Conservation (phyloP, 1,140 invertebrate species). For the Archivesica marissinica region DNA sequence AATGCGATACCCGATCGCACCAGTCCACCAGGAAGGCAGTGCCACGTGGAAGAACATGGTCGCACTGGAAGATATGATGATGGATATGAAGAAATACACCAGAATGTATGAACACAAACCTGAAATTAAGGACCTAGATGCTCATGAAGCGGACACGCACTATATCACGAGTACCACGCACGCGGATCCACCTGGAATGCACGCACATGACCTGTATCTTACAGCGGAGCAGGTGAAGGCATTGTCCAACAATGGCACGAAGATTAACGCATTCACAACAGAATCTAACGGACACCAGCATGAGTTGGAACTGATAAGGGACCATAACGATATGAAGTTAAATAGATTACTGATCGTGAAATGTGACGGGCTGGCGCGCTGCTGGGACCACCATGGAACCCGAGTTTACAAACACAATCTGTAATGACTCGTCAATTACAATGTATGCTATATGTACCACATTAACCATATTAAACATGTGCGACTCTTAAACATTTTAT, state of each 20-base stretch:
- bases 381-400: constrained; percentile 44
- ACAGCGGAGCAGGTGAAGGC: constrained; percentile 20
- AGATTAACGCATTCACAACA: constrained; percentile 35
- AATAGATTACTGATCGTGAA: not conserved
- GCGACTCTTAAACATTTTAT: no score
- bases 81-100: constrained; percentile 64
- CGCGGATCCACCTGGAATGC: not conserved
- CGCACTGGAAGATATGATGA: constrained; percentile 73
- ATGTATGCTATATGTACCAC: no score
- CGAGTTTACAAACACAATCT: not conserved
- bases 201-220: constrained; percentile 61
- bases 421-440: no score
- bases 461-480: no score
- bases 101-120: constrained; percentile 44
- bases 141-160: not conserved
- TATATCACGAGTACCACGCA: constrained; percentile 17
- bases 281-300: constrained; percentile 64
- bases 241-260: not conserved
- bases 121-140: constrained; percentile 19
- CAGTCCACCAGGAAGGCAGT: constrained; percentile 73
- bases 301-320: not conserved
- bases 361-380: constrained; percentile 26
- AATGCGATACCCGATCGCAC: constrained; percentile 74
- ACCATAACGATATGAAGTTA: not conserved
- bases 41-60: constrained; percentile 74